A percentile compares a stretch with the other conserved stretches of the same genome.
phyloP scores from a whole-genome alignment of 1,140 invertebrate species.

The Nasonia longicornis region DNA sequence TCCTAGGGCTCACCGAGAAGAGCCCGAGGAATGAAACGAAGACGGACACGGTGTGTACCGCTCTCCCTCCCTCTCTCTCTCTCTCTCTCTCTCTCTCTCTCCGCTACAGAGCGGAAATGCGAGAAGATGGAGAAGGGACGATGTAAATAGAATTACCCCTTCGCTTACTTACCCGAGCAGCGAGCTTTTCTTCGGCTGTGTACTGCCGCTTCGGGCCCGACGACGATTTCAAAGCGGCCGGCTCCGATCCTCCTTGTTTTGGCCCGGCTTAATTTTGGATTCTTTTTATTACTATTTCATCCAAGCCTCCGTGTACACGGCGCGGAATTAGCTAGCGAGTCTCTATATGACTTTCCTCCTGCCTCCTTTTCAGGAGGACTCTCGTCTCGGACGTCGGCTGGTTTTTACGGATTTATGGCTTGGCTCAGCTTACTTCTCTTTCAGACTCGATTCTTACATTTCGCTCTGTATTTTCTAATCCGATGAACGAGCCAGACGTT shows the following conservation, averaged over 20 bases:
- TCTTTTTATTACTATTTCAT: constrained; percentile 38
- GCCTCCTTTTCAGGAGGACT: background rate
- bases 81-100: background rate
- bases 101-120: background rate
- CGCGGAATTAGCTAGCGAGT: background rate
- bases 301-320: background rate
- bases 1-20: background rate
- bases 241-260: constrained; percentile 13
- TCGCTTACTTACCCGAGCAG: constrained; percentile 17
- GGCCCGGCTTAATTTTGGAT: constrained; percentile 25
- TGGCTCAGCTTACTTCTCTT: no score
- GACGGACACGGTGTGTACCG: constrained; percentile 11
- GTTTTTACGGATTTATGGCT: background rate
- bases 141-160: constrained; percentile 47
- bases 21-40: constrained; percentile 36
- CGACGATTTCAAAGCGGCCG: constrained; percentile 25
- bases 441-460: background rate
- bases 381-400: background rate
- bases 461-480: constrained; percentile 20
- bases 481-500: background rate
- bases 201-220: background rate
- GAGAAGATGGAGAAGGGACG: constrained; percentile 32
- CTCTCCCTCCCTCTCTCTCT: background rate
- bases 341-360: background rate
- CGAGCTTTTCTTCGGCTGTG: constrained; percentile 21